Base-by-base conservation (phyloP, 2,113 vertebrate species). In the Campylomormyrus numenius region DNA sequence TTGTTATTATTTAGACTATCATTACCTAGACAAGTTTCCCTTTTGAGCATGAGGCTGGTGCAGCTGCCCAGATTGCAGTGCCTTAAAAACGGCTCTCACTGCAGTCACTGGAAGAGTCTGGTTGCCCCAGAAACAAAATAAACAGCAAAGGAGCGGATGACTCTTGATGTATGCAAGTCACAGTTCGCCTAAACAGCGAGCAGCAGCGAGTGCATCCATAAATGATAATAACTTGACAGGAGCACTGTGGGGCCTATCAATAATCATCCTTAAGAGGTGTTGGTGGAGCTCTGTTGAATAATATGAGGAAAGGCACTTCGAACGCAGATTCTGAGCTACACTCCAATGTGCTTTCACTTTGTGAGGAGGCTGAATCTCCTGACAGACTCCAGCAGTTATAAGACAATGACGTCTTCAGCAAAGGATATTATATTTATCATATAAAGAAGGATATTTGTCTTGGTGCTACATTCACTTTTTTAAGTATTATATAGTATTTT, bases 181-280 rank as follows among this genome's bases (percentile, higher is more conserved):
- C 74, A 80, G 74, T 80, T 42, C 39, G 83, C 15, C n/a, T 83
- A 42, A 45, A 83, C 35, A 83, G 42, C 77, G 3, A 70, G 0
- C n/a, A 45, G 77, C 42, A 56, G 31, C 31, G 27, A 89, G 46
- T 35, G 24, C 45, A 77, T 62, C 62, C n/a, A n/a, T 70, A 50
- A 31, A 89, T 89, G 45, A 89, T 77, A 74, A 74, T 80, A 52
- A 80, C 45, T 77, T 74, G 66, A 39, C 66, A 70, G 46, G 48
- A 52, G 70, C 5, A 19, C 46, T 83, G 88, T 17, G 24, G 70
- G n/a, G 62, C 9, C 19, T 74, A 50, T 80, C 70, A 52, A 3
- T 80, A 39, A 27, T 89, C 46, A 49, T 19, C 48, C 83, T 85
- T 48, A 48, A 89, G 74, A 35, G 39, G n/a, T 15, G 42, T 2